These are phyloP conservation scores for Sicus ferrugineus DNA, from an alignment of 2,888 invertebrate species.

Conservation along the genomic window DNA sequence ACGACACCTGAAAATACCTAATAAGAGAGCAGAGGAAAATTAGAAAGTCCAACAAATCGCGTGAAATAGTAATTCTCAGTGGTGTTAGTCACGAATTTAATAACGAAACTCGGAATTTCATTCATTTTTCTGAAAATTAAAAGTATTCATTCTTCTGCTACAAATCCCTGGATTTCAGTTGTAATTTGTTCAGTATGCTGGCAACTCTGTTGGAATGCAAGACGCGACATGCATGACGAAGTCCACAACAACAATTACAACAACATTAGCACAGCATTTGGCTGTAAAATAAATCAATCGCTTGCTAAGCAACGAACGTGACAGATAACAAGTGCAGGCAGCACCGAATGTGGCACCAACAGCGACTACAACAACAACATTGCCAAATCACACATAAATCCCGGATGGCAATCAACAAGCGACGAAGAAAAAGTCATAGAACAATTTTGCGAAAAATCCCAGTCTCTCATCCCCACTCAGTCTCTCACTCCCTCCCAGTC, in stretches of 20 bases:
- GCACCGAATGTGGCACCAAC: not conserved
- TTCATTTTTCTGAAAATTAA: no score
- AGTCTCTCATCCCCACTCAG: not conserved
- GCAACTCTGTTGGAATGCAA: not conserved
- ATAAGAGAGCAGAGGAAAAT: no score
- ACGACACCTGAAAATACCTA: no score
- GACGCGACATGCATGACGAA: not conserved
- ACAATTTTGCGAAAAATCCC: conserved; percentile 10
- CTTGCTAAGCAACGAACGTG: conserved; percentile 9
- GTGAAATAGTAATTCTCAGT: no score
- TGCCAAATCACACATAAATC: conserved; percentile 19
- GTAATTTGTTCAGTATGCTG: not conserved
- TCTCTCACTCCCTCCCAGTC: not conserved
- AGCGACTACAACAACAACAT: conserved; percentile 6
- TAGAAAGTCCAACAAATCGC: no score
- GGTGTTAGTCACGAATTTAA: not conserved
- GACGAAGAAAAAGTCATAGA: not conserved
- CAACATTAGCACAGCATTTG: conserved; percentile 16
- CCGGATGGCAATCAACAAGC: conserved; percentile 4
- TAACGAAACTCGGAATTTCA: no score
- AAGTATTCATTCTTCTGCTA: not conserved
- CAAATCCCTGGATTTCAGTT: not conserved
- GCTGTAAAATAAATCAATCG: conserved; percentile 27
- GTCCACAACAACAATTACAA: conserved; percentile 18
- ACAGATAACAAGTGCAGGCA: conserved; percentile 27